phyloP scores from a whole-genome alignment of 2,797 vertebrate species.

The Vultur gryphus region DNA sequence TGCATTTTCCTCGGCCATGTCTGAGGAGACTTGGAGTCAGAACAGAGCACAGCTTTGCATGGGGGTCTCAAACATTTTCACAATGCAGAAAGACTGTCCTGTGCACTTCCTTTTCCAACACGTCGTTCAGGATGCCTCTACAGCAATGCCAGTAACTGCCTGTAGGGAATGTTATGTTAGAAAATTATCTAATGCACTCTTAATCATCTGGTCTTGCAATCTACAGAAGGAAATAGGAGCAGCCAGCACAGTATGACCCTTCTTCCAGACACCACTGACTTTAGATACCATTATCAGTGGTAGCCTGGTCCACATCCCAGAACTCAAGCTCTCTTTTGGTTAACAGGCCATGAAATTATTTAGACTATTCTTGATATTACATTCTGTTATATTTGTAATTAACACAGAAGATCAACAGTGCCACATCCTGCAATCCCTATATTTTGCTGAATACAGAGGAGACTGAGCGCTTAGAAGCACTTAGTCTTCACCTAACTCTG shows the following conservation, averaged over 20 bases:
- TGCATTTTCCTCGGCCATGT: slow-evolving; percentile 59
- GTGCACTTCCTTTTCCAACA: slow-evolving; percentile 43
- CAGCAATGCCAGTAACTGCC: slow-evolving; percentile 58
- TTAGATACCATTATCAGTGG: slow-evolving; percentile 9
- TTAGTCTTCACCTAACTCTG: not conserved
- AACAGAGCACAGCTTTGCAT: slow-evolving; percentile 42
- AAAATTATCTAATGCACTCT: slow-evolving; percentile 54
- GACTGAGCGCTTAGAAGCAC: not conserved
- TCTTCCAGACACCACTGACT: slow-evolving; percentile 33
- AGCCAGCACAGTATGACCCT: slow-evolving; percentile 25
- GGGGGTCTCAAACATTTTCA: slow-evolving; percentile 45
- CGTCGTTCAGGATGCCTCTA: slow-evolving; percentile 25
- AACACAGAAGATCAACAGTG: not conserved
- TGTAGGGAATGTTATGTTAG: slow-evolving; percentile 53
- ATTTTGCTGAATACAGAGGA: not conserved
- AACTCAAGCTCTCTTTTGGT: not conserved
- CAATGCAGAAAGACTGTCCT: slow-evolving; percentile 33
- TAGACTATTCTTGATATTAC: slow-evolving; percentile 12
- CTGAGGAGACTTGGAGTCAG: slow-evolving; percentile 51
- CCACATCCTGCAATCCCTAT: not conserved
- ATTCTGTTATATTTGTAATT: not conserved
- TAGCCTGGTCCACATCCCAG: not conserved
- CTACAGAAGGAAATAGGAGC: slow-evolving; percentile 15
- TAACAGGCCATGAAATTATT: slow-evolving; percentile 47
- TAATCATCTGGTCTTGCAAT: slow-evolving; percentile 25